phyloP scores from a whole-genome alignment of 2,797 vertebrate genomes.

The Channa striata region DNA sequence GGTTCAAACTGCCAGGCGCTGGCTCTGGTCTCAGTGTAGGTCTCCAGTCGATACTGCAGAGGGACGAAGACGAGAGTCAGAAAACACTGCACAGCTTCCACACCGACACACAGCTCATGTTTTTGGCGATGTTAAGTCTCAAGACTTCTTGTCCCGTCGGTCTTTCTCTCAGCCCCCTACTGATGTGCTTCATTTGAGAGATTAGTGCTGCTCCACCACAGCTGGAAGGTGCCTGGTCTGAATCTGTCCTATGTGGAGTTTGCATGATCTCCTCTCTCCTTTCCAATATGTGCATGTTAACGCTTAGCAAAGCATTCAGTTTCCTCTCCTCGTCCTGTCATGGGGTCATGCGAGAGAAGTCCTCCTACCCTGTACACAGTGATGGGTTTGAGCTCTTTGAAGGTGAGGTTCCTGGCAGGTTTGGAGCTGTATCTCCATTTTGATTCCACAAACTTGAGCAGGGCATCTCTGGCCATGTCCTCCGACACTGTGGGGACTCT shows the following conservation, averaged over 20 bases:
- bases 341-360: fast-evolving
- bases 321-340: too few species aligned
- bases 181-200: too few species aligned
- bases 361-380: conserved; percentile 83
- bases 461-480: conserved; percentile 84
- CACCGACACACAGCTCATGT: too few species aligned
- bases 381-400: conserved; percentile 82
- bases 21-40: conserved; percentile 86
- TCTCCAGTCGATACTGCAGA: conserved; percentile 88
- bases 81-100: neutral
- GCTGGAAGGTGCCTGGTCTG: too few species aligned
- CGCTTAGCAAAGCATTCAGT: too few species aligned
- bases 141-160: too few species aligned
- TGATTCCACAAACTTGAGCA: conserved; percentile 85
- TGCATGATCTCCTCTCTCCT: too few species aligned
- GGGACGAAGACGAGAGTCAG: neutral
- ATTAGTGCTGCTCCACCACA: too few species aligned
- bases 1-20: conserved; percentile 86
- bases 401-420: conserved; percentile 83
- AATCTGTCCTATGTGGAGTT: too few species aligned
- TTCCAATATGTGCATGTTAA: neutral
- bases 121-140: too few species aligned
- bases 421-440: conserved; percentile 87
- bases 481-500: conserved; percentile 86
- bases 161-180: too few species aligned